These are phyloP conservation scores for Trisateles emortualis DNA, from an alignment of 2,888 invertebrate genomes.

Conservation along the genomic window DNA sequence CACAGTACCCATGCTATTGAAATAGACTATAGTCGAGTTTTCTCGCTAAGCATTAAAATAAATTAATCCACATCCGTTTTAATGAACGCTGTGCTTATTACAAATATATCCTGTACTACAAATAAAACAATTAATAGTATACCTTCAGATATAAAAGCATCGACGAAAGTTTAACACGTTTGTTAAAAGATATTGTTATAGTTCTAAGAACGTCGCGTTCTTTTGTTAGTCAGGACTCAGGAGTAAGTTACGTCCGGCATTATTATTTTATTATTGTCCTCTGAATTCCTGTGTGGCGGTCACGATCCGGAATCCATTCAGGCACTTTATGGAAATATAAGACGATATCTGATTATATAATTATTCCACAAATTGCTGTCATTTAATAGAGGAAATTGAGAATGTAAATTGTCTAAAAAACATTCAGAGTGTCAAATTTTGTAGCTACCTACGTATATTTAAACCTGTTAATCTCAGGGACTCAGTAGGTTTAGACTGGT, in stretches of 20 bases:
- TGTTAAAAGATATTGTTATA: constrained; percentile 22
- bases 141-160: constrained; percentile 29
- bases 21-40: too few species aligned
- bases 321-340: background rate
- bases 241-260: constrained; percentile 36
- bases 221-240: too few species aligned
- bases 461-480: too few species aligned
- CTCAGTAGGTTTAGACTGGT: too few species aligned
- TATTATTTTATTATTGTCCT: constrained; percentile 22
- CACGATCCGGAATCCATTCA: constrained; percentile 24
- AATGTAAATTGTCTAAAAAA: too few species aligned
- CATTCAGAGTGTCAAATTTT: too few species aligned
- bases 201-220: constrained; percentile 44
- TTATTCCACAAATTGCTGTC: too few species aligned
- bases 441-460: too few species aligned
- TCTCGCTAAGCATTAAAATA: too few species aligned
- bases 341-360: background rate
- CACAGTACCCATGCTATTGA: too few species aligned
- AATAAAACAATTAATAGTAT: background rate
- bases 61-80: background rate
- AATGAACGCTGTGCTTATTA: too few species aligned
- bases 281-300: constrained; percentile 32
- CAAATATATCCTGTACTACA: background rate
- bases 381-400: too few species aligned
- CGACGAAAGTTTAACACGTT: constrained; percentile 36